These are phyloP conservation scores for Antechinus stuartii DNA, from an alignment of 2,113 vertebrate species.

Conservation along the genomic window DNA sequence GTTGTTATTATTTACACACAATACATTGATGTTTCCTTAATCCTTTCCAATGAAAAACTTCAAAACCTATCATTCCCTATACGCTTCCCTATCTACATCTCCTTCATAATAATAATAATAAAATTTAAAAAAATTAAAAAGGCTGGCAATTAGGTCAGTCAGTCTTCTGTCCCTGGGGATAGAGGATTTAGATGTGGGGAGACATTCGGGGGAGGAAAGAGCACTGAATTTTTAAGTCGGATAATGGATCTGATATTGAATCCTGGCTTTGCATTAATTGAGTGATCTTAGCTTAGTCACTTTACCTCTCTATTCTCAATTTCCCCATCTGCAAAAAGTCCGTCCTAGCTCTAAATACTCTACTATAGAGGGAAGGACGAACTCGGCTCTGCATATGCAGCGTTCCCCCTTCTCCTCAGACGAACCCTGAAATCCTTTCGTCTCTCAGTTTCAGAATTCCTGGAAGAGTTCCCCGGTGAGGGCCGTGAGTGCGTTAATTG, in stretches of 20 bases:
- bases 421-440: rapidly evolving
- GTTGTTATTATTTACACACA: background rate
- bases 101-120: no score
- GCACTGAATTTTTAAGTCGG: background rate
- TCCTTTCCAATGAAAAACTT: background rate
- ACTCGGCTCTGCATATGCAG: background rate
- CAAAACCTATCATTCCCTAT: background rate
- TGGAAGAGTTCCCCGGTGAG: conserved; percentile 92
- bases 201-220: background rate
- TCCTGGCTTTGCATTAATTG: background rate
- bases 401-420: background rate
- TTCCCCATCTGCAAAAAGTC: background rate
- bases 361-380: background rate
- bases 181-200: background rate
- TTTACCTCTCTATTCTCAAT: background rate
- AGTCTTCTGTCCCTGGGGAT: background rate
- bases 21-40: background rate
- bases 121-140: background rate
- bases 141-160: background rate
- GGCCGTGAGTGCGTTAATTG: conserved; percentile 98
- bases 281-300: background rate
- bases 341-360: background rate
- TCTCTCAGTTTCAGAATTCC: conserved; percentile 84
- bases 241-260: background rate
- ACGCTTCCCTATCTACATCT: background rate